phyloP scores from a whole-genome alignment of 2,888 invertebrate genomes.

The Agapetus fuscipes region DNA sequence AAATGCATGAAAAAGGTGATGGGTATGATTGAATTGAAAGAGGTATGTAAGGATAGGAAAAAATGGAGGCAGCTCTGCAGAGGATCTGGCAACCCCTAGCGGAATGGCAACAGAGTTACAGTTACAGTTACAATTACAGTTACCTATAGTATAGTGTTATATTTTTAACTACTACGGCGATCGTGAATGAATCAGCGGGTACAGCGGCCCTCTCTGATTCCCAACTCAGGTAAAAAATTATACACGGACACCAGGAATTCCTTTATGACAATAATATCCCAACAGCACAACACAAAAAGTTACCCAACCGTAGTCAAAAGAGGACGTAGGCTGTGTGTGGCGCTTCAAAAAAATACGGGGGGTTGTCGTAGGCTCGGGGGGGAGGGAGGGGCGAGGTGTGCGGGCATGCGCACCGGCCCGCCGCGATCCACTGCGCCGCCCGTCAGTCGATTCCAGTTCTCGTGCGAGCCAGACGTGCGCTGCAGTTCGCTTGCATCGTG shows the following conservation, averaged over 20 bases:
- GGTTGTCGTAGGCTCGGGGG: slow-evolving; percentile 16
- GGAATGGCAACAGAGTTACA: too few relatives aligned
- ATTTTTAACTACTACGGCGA: too few relatives aligned
- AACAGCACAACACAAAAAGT: slow-evolving; percentile 9
- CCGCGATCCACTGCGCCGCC: slow-evolving; percentile 40
- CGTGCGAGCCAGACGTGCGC: slow-evolving; percentile 14
- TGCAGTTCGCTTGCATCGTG: slow-evolving; percentile 1
- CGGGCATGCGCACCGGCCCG: slow-evolving; percentile 43
- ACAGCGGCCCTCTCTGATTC: neutral
- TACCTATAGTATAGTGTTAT: too few relatives aligned
- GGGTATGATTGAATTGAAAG: too few relatives aligned
- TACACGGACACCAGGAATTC: slow-evolving; percentile 9
- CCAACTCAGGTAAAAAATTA: slow-evolving; percentile 13
- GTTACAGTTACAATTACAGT: too few relatives aligned
- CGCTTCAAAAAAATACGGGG: slow-evolving; percentile 11
- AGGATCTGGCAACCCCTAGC: too few relatives aligned
- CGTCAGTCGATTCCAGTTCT: slow-evolving; percentile 39
- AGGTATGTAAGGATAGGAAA: too few relatives aligned
- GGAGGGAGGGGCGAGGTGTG: slow-evolving; percentile 45
- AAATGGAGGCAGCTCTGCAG: too few relatives aligned
- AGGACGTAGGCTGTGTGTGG: slow-evolving; percentile 11
- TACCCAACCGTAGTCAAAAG: slow-evolving; percentile 15
- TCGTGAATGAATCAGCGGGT: slow-evolving; percentile 12
- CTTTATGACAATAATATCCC: slow-evolving; percentile 13
- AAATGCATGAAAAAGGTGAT: too few relatives aligned